Percentiles rank a stretch among this genome's conserved stretches.
Evolutionary conservation across 2,888 invertebrate genomes (phyloP).

Genomic region (Synergus gifuensis): DNA sequence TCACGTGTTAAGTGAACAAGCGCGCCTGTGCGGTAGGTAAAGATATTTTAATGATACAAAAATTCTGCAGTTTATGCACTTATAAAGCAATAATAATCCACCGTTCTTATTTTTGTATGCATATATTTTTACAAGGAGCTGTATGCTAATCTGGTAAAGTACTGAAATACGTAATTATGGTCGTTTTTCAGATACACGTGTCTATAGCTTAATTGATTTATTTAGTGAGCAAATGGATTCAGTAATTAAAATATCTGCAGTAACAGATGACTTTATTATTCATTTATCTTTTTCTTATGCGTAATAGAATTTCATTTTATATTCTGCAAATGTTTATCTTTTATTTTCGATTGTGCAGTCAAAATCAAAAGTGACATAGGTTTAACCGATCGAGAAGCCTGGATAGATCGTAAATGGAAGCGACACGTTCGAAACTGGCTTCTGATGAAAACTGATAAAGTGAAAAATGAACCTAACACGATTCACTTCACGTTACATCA

Average conservation of each 20-base stretch:
- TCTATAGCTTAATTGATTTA: conserved; percentile 8
- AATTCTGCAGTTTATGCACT: conserved; percentile 18
- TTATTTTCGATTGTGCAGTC: neutral
- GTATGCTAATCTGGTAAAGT: neutral
- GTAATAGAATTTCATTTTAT: too few species aligned
- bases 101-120: conserved; percentile 8
- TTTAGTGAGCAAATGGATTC: neutral
- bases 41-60: conserved; percentile 34
- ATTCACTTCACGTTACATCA: conserved; percentile 29
- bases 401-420: conserved; percentile 39
- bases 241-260: neutral
- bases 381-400: conserved; percentile 12
- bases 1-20: conserved; percentile 18
- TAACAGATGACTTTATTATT: neutral
- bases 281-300: neutral
- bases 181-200: conserved; percentile 13
- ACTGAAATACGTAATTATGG: conserved; percentile 9
- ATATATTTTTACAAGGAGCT: conserved; percentile 5
- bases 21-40: conserved; percentile 24
- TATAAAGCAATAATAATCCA: conserved; percentile 30
- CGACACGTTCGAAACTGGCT: conserved; percentile 38
- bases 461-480: conserved; percentile 39
- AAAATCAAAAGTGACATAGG: conserved; percentile 31
- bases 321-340: neutral
- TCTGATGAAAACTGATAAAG: conserved; percentile 41